Evolutionary conservation across 2,113 vertebrate genomes (phyloP).

Genomic region (Oryzias javanicus): DNA sequence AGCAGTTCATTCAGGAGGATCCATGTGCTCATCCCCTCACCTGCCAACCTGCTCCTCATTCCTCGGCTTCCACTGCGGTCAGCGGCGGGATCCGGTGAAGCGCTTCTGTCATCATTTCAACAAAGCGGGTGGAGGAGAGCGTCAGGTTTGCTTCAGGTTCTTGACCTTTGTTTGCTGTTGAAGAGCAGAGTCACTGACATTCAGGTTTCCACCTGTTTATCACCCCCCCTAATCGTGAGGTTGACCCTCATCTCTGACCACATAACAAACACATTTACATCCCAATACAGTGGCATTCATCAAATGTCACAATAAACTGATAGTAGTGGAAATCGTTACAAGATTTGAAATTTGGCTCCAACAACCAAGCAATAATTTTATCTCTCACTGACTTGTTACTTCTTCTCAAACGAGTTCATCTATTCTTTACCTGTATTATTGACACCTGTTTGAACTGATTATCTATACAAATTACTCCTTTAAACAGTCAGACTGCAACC

Average conservation of each 20-base stretch:
- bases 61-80: constrained; percentile 47
- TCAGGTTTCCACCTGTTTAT: constrained; percentile 12
- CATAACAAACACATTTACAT: constrained; percentile 9
- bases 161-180: constrained; percentile 18
- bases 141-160: constrained; percentile 4
- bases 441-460: too few relatives aligned
- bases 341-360: too few relatives aligned
- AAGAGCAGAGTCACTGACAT: not conserved
- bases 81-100: constrained; percentile 27
- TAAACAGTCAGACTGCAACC: too few relatives aligned
- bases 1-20: constrained; percentile 4
- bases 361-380: too few relatives aligned
- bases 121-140: constrained; percentile 9
- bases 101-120: constrained; percentile 28
- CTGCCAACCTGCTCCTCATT: constrained; percentile 56
- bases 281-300: not conserved
- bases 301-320: not conserved
- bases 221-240: not conserved
- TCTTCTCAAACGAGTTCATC: too few relatives aligned
- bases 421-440: too few relatives aligned
- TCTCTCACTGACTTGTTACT: too few relatives aligned
- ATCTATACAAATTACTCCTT: too few relatives aligned
- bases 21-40: constrained; percentile 47
- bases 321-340: not conserved
- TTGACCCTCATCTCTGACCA: constrained; percentile 15